Base-by-base conservation (phyloP, 1,140 invertebrate genomes). In the Hyposmocoma kahamanoa region DNA sequence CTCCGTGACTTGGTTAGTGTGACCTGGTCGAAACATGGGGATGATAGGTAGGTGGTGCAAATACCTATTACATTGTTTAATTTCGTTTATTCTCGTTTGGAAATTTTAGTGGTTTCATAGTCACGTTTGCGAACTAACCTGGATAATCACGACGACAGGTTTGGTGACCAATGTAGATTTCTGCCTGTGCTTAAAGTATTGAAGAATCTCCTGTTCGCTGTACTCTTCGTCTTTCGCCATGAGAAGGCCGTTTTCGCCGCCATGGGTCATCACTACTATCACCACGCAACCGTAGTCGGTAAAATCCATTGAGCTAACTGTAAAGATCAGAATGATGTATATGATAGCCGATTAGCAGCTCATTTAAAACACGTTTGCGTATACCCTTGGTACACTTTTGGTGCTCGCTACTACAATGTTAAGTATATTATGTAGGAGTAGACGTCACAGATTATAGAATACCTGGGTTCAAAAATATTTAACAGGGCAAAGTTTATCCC, bases 261-360 rank as follows among this genome's bases (percentile, higher is more conserved):
- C 80, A 15, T 84, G 77, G 0, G 80, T 84, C 1, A 84, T 50
- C 1, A 84, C 62, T 0, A 59, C 77, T 0, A 84, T 56, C 0
- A 56, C 75, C 2, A 84, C 49, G 36, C 80, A 84, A 0, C 80
- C 80, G 41, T 84, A 84, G 15, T 81, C 75, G 0, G 73, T 74
- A 39, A 79, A 81, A 30, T 83, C 68, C 42, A 56, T 62, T 0
- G 54, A 43, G 42, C 52, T 59, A 51, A 79, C 78, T 81, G 60
- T 8, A 72, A 75, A 38, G 2, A 15, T 8, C n/a, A n/a, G n/a
- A n/a, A n/a, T n/a, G n/a, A n/a, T n/a, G n/a, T n/a, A n/a, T n/a
- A n/a, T n/a, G n/a, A n/a, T n/a, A 2, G 2, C 10, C 6, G 10
- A n/a, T 3, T n/a, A 30, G 8, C 13, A 13, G 2, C 28, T n/a